These are phyloP conservation scores for Epinotia brunnichana DNA, from an alignment of 2,888 invertebrate genomes.

Conservation along the genomic window DNA sequence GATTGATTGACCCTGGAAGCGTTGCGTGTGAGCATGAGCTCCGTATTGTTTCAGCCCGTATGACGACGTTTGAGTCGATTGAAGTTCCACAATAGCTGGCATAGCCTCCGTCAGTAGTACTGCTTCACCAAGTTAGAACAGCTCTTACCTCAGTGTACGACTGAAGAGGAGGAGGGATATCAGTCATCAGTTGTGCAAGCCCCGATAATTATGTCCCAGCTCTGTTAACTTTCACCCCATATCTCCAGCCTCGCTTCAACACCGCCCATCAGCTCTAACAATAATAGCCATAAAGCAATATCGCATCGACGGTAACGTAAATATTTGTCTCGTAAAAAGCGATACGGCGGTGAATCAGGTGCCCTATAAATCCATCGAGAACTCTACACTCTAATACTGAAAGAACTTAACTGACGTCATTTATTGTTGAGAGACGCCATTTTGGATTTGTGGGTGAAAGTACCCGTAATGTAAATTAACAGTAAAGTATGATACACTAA, in stretches of 20 bases:
- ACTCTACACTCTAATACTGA: background rate
- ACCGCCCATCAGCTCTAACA: constrained; percentile 40
- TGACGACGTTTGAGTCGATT: no score
- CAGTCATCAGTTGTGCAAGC: no score
- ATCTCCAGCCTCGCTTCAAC: background rate
- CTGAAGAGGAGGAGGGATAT: no score
- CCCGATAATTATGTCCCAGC: no score
- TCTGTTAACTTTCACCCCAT: no score
- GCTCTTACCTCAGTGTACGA: no score
- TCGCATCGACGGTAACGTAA: constrained; percentile 54
- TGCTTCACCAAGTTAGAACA: no score
- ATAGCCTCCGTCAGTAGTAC: no score
- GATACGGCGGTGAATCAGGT: constrained; percentile 66
- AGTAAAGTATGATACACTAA: constrained; percentile 4
- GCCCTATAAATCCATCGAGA: constrained; percentile 74
- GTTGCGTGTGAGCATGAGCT: no score
- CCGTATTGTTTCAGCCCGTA: no score
- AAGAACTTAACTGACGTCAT: background rate
- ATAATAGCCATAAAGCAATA: constrained; percentile 53
- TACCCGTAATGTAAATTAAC: constrained; percentile 4
- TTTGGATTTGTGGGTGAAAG: background rate
- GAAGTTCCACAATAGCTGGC: no score
- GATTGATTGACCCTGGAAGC: no score
- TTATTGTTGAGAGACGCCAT: background rate
- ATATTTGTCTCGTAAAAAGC: constrained; percentile 70